Base-by-base conservation (phyloP, 1,140 invertebrate species). In the Protaetia brevitarsis region DNA sequence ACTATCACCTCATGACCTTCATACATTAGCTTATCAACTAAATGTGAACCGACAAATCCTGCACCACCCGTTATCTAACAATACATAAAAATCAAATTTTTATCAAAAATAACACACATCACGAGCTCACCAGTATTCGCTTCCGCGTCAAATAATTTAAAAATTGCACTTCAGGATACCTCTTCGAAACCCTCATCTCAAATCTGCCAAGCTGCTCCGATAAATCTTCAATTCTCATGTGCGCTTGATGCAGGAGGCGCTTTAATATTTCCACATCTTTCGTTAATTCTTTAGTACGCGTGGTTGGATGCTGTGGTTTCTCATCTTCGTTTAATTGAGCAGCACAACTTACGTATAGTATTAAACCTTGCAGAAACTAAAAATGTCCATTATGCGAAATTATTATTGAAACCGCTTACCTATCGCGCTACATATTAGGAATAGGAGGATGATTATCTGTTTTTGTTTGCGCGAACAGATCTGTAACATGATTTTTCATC, bases 1-100 rank as follows among this genome's bases (percentile, higher is more conserved):
- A 98, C 97, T 73, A 96, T 98, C 0, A 99, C 94, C 83, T 99
- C 96, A 82, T 99, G 97, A 0, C 98, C 97, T 73, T 93, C 89
- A 63, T 91, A 82, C 96, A 99, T 98, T 28, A 99, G 81, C 68
- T 88, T 83, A 79, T 99, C 97, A 0, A 98, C 95, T 27, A 99
- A 83, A 82, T 99, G 97, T 2, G 96, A 98, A 0, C 98, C 98
- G 29, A 99, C 97, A 84, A 99, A 99, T 11, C 98, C 98, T 29
- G 97, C 96, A 16, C 98, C 98, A 51, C 98, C 98, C 8, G 97
- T 98, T 1, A 98, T 87, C 85, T 94, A 75, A 66, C 80, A 79
- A 63, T 62, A 66, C n/a, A 64, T 5, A n/a, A 59, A 10, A 59
- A 23, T 7, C 45, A 11, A 34, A 28, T 45, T 26, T 21, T 13